Evolutionary conservation across 1,140 invertebrate species (phyloP), one percentile per base, ranked within the genome.

Genomic region (Drosophila miranda): DNA sequence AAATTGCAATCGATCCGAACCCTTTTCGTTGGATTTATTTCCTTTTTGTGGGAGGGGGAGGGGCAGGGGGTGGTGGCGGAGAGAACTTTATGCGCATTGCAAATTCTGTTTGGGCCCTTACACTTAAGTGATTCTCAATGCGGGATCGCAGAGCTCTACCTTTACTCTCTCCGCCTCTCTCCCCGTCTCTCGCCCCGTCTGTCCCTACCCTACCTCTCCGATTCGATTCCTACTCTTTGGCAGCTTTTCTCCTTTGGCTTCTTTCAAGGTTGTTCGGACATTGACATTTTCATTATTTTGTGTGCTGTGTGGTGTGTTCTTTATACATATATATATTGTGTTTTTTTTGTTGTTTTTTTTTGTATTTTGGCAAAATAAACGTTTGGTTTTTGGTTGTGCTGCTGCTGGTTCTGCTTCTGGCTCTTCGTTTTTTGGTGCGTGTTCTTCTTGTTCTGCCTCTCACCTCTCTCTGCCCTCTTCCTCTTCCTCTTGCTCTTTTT

Each of bases 251-350:
- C 81, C 88, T 90, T 81, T 90, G 88, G 75, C 74, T 89, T 89
- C 88, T 89, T 89, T 90, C 88, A 90, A 90, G 88, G 88, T 90
- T 90, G 88, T 88, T 89, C 88, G 88, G 83, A 83, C 88, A 89
- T 90, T 90, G 88, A 90, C 88, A 89, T 89, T 90, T 79, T 80
- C 79, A 88, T 84, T 89, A 84, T 81, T 89, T 55, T 62, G 50
- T 55, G 62, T 6, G 49, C 19, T 26, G 23, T 26, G 23, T 26
- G 23, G 23, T 26, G 23, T 26, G 23, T 26, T 4, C 23, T 19
- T 19, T 19, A 19, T 19, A 19, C 2, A 19, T 19, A 19, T 19
- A 19, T 19, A 19, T 19, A 19, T 19, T 19, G 1, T 67, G 38
- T 3, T 21, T 30, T 56, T 46, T 60, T 60, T 34, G 26, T 28